Percentiles rank a stretch among this genome's conserved stretches.
These are phyloP conservation scores for Lamellibrachia columna DNA, from an alignment of 2,888 invertebrate genomes.

Conservation along the genomic window DNA sequence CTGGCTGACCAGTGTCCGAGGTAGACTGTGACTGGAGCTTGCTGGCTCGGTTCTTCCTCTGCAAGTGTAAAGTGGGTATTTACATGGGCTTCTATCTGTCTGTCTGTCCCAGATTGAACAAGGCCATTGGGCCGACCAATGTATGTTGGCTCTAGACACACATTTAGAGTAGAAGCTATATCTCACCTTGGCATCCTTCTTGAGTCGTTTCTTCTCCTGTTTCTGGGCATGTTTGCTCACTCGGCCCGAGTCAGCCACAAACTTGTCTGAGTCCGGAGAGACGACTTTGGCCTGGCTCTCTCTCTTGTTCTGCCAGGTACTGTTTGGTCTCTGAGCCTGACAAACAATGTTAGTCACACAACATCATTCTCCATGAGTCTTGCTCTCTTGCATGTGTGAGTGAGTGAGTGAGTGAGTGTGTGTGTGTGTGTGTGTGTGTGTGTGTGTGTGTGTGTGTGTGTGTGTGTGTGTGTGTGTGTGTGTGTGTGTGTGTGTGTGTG, in stretches of 20 bases:
- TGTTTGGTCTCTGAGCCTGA: neutral
- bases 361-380: too few relatives aligned
- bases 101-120: neutral
- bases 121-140: neutral
- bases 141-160: neutral
- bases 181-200: slow-evolving; percentile 36
- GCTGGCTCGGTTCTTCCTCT: neutral
- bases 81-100: neutral
- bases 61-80: neutral
- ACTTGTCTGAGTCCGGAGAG: slow-evolving; percentile 20
- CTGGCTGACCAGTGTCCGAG: neutral
- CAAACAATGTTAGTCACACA: neutral
- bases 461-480: too few relatives aligned
- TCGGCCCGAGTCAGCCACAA: slow-evolving; percentile 32
- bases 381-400: too few relatives aligned
- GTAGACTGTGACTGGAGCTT: neutral
- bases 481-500: too few relatives aligned
- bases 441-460: too few relatives aligned
- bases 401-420: too few relatives aligned
- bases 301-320: slow-evolving; percentile 16
- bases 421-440: too few relatives aligned
- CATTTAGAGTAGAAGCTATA: neutral
- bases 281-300: neutral
- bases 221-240: slow-evolving; percentile 58
- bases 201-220: slow-evolving; percentile 56